A percentile compares a stretch with the other conserved stretches of the same genome.
Conservation (phyloP, 2,888 invertebrate species). For the Eumacrocentrus americanus region DNA sequence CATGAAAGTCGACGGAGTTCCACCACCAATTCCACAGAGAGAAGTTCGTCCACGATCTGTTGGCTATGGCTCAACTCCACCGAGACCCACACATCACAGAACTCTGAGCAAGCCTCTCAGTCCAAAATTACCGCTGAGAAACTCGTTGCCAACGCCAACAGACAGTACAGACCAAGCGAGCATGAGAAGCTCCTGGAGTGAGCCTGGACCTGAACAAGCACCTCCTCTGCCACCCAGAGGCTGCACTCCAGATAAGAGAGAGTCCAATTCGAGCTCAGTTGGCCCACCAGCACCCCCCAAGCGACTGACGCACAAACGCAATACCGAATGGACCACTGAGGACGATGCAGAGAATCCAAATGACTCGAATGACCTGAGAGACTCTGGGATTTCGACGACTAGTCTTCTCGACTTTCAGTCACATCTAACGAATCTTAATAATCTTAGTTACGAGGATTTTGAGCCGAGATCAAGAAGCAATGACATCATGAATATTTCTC, state of each 20-base stretch:
- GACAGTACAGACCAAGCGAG: conserved; percentile 60
- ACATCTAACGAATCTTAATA: conserved; percentile 58
- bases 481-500: conserved; percentile 59
- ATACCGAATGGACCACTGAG: conserved; percentile 53
- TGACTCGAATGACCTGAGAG: conserved; percentile 62
- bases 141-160: conserved; percentile 64
- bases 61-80: conserved; percentile 63
- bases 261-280: conserved; percentile 59
- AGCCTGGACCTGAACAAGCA: conserved; percentile 69
- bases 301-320: conserved; percentile 55
- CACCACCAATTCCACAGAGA: conserved; percentile 68
- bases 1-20: conserved; percentile 54
- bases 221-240: conserved; percentile 79
- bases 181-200: conserved; percentile 67
- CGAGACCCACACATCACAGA: conserved; percentile 60
- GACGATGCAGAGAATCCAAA: conserved; percentile 48
- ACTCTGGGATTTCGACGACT: conserved; percentile 64
- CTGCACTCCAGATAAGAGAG: conserved; percentile 69
- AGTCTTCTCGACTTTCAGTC: conserved; percentile 59
- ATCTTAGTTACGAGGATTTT: conserved; percentile 61
- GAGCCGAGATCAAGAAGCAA: conserved; percentile 58
- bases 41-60: conserved; percentile 68
- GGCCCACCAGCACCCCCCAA: conserved; percentile 64
- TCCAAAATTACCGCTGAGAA: conserved; percentile 63
- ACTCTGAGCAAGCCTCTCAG: conserved; percentile 66